Percentiles rank a stretch among this genome's conserved stretches.
Evolutionary conservation across 2,888 invertebrate species (phyloP).

Genomic region (Dilophus febrilis): DNA sequence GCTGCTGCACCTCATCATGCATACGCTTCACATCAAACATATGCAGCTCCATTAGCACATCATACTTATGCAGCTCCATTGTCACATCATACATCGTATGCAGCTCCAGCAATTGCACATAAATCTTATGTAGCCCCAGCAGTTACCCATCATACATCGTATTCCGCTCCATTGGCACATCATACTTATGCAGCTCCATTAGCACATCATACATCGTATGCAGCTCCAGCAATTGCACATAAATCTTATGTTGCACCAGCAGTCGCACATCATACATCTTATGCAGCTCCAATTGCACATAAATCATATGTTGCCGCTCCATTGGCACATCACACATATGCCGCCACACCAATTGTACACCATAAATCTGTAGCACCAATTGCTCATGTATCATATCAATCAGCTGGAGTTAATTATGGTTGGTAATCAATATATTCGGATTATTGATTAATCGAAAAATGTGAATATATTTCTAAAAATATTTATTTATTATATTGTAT

Average conservation of each 20-base stretch:
- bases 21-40: slow-evolving; percentile 37
- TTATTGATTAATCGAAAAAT: no score
- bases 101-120: slow-evolving; percentile 22
- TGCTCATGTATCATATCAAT: no score
- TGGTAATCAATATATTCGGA: no score
- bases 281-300: slow-evolving; percentile 22
- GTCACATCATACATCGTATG: slow-evolving; percentile 8
- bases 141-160: slow-evolving; percentile 16
- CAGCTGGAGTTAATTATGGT: no score
- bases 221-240: slow-evolving; percentile 28
- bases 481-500: no score
- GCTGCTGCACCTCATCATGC: slow-evolving; percentile 26
- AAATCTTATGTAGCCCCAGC: slow-evolving; percentile 18
- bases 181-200: slow-evolving; percentile 22
- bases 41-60: slow-evolving; percentile 30
- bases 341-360: no score
- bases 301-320: slow-evolving; percentile 20
- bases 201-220: slow-evolving; percentile 18
- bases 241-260: no score
- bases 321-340: slow-evolving; percentile 17
- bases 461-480: no score
- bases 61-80: slow-evolving; percentile 13
- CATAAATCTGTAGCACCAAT: no score
- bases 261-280: slow-evolving; percentile 18
- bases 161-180: slow-evolving; percentile 14